Evolutionary conservation across 2,888 invertebrate species (phyloP).

Genomic region (Sinotaia quadrata): DNA sequence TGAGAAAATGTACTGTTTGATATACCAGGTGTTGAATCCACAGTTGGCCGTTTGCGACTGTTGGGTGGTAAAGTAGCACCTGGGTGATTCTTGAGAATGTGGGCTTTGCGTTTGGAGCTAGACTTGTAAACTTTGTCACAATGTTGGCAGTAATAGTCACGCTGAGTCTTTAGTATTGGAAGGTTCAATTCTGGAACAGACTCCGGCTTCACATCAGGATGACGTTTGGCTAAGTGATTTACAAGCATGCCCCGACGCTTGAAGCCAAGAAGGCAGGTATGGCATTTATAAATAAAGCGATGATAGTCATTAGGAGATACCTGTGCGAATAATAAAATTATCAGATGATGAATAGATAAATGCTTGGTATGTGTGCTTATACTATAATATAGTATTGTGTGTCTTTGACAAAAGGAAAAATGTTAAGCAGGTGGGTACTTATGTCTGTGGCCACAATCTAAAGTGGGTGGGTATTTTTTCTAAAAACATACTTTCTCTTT

Average conservation of each 20-base stretch:
- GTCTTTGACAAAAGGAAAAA: too few relatives aligned
- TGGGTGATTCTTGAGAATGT: slow-evolving; percentile 87
- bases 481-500: too few relatives aligned
- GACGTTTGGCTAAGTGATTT: slow-evolving; percentile 84
- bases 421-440: too few relatives aligned
- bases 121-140: slow-evolving; percentile 85
- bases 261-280: slow-evolving; percentile 82
- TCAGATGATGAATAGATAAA: background rate
- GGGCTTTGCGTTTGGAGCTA: slow-evolving; percentile 86
- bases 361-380: background rate
- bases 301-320: slow-evolving; percentile 79
- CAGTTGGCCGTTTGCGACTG: slow-evolving; percentile 18
- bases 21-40: slow-evolving; percentile 69
- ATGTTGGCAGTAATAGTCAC: slow-evolving; percentile 87
- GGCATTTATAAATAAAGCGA: slow-evolving; percentile 84
- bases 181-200: slow-evolving; percentile 81
- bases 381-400: too few relatives aligned
- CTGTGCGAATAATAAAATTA: slow-evolving; percentile 8
- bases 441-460: too few relatives aligned
- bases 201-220: slow-evolving; percentile 78
- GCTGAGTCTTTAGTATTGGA: slow-evolving; percentile 83
- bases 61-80: slow-evolving; percentile 75
- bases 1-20: slow-evolving; percentile 80
- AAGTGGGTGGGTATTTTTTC: too few relatives aligned
- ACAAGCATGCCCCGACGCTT: slow-evolving; percentile 88